Conservation (phyloP, 2,888 invertebrate species). For the Branchipolynoe longqiensis region DNA sequence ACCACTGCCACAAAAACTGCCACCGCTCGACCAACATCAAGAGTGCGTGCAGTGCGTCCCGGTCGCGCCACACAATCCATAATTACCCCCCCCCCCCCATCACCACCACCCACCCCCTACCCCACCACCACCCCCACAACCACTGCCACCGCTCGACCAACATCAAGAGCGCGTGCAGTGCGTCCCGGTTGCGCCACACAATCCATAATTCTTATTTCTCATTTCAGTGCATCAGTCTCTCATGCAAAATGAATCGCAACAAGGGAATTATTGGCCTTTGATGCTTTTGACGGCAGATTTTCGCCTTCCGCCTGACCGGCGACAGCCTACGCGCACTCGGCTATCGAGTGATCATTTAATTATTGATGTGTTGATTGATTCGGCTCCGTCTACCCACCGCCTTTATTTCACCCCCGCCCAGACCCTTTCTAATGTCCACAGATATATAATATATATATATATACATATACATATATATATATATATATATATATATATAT, state of each 20-base stretch:
- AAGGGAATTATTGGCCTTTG: slow-evolving; percentile 55
- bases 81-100: background rate
- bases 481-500: no score
- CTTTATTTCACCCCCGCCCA: background rate
- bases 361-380: slow-evolving; percentile 57
- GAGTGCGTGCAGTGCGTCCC: no score
- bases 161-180: background rate
- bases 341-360: slow-evolving; percentile 54
- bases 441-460: background rate
- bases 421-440: background rate
- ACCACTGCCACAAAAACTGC: background rate
- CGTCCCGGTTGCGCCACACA: background rate
- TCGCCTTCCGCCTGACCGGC: slow-evolving; percentile 15
- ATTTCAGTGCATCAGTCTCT: slow-evolving; percentile 53
- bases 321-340: background rate
- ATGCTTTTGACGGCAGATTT: slow-evolving; percentile 50
- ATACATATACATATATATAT: no score
- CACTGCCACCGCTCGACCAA: no score
- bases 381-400: background rate
- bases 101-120: background rate
- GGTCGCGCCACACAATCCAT: no score
- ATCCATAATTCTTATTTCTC: slow-evolving; percentile 56
- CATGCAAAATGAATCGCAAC: slow-evolving; percentile 57
- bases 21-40: background rate
- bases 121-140: background rate